Evolutionary conservation across 1,140 invertebrate species (phyloP), one percentile per base, ranked within the genome.

Genomic region (Mamestra configurata): DNA sequence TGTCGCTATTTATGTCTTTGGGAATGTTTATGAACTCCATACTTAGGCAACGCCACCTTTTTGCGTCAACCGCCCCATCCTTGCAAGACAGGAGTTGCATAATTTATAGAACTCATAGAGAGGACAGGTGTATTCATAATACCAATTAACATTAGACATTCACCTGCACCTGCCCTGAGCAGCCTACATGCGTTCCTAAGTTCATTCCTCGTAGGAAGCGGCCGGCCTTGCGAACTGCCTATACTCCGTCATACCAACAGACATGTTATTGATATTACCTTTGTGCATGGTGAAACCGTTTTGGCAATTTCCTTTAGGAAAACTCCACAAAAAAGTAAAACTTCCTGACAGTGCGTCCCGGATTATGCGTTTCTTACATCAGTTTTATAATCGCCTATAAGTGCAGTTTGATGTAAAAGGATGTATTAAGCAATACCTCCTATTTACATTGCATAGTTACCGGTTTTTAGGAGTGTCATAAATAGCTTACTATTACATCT

Each of bases 201-300:
- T 40, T 49, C 49, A 64, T 4, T 61, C n/a, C 40, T 79, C 83
- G 89, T 90, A 88, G 89, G 87, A 89, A 87, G 88, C 72, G 40
- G 83, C 83, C 81, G 87, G 84, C 89, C 90, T 90, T 90, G 88
- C 80, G 66, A 70, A 59, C 77, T 66, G 53, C 53, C 53, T 59
- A n/a, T 20, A 84, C 66, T 78, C 82, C 75, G 73, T 64, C 71
- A 82, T 72, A 77, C 43, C n/a, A 11, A 70, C 77, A 78, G 57
- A 71, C 68, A 55, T 66, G 5, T 64, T 70, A 37, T n/a, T 35
- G 22, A 4, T 22, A 40, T 15, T 53, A 31, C 31, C 7, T 31
- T 46, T 13, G 24, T 46, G 20, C 2, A 18, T 11, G 40, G 59
- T 77, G 75, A 66, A 68, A 77, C 27, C 40, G 6, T 68, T 68